Percentiles rank a stretch among this genome's conserved stretches.
Evolutionary conservation across 2,797 vertebrate genomes (phyloP).

Genomic region (Apogon talboti): DNA sequence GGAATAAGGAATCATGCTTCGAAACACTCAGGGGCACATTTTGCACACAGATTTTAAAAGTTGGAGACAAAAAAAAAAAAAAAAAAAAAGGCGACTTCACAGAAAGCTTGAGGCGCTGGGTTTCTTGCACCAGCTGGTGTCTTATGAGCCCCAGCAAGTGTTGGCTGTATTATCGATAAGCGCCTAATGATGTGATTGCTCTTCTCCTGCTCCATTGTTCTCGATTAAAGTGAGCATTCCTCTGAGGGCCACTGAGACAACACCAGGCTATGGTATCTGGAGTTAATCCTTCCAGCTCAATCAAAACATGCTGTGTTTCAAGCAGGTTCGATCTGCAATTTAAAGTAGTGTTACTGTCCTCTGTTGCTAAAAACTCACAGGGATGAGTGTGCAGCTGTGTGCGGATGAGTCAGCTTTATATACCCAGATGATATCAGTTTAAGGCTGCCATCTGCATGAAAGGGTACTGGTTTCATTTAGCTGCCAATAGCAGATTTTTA

Average conservation of each 20-base stretch:
- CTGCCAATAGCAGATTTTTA: too few relatives aligned
- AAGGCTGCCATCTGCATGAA: too few relatives aligned
- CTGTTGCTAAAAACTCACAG: slow-evolving; percentile 26
- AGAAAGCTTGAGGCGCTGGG: slow-evolving; percentile 39
- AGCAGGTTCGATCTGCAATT: slow-evolving; percentile 44
- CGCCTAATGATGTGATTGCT: slow-evolving; percentile 71
- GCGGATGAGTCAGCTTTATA: neutral
- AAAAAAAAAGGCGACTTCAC: slow-evolving; percentile 8
- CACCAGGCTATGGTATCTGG: slow-evolving; percentile 27
- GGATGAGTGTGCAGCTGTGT: neutral
- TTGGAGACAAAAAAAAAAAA: slow-evolving; percentile 31
- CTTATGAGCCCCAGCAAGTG: slow-evolving; percentile 55
- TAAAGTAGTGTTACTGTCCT: slow-evolving; percentile 34
- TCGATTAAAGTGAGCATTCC: slow-evolving; percentile 62
- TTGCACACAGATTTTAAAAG: slow-evolving; percentile 31
- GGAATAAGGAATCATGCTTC: slow-evolving; percentile 16
- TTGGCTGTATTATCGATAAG: slow-evolving; percentile 61
- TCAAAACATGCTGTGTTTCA: slow-evolving; percentile 53
- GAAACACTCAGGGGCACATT: slow-evolving; percentile 31
- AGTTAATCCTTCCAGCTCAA: slow-evolving; percentile 56
- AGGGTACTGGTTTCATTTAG: too few relatives aligned
- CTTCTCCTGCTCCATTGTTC: slow-evolving; percentile 62
- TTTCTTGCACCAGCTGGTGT: slow-evolving; percentile 48
- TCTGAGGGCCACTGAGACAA: slow-evolving; percentile 43
- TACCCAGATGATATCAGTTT: too few relatives aligned